Percentiles rank a stretch among this genome's conserved stretches.
These are phyloP conservation scores for Drosophila formosana DNA, from an alignment of 2,888 invertebrate genomes.

Conservation along the genomic window DNA sequence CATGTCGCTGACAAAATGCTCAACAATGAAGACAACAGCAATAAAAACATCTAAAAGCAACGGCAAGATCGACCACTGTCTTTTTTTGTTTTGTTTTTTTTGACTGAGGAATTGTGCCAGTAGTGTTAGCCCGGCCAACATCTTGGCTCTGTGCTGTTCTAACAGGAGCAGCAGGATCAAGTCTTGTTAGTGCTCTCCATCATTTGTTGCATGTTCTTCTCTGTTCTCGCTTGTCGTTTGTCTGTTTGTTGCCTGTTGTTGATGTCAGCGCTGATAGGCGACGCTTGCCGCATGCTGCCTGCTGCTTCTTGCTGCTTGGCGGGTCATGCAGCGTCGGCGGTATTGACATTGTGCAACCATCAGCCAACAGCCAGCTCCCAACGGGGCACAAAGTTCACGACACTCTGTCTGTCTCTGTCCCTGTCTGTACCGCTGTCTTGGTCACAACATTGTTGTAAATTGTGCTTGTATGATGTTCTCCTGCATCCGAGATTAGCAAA, in stretches of 20 bases:
- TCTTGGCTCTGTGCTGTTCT: slow-evolving; percentile 17
- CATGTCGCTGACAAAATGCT: slow-evolving; percentile 75
- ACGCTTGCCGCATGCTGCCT: slow-evolving; percentile 41
- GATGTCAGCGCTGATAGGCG: slow-evolving; percentile 73
- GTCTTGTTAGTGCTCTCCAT: slow-evolving; percentile 64
- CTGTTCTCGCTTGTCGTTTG: slow-evolving; percentile 19
- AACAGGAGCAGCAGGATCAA: slow-evolving; percentile 74
- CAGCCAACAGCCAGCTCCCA: slow-evolving; percentile 37
- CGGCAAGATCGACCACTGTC: slow-evolving; percentile 38
- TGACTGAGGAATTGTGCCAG: slow-evolving; percentile 56
- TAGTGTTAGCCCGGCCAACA: slow-evolving; percentile 49
- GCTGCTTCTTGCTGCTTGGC: slow-evolving; percentile 27
- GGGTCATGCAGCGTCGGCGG: slow-evolving; percentile 46
- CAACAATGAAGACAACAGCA: slow-evolving; percentile 64
- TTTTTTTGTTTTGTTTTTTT: slow-evolving; percentile 13
- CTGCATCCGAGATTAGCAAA: slow-evolving; percentile 67
- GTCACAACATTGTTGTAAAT: slow-evolving; percentile 48
- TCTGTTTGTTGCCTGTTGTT: slow-evolving; percentile 41
- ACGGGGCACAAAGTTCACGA: slow-evolving; percentile 71
- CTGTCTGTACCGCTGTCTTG: slow-evolving; percentile 1
- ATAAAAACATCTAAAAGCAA: slow-evolving; percentile 43
- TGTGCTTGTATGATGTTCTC: slow-evolving; percentile 69
- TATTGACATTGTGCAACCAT: slow-evolving; percentile 49
- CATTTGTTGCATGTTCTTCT: slow-evolving; percentile 59
- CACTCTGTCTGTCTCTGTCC: slow-evolving; percentile 42